Base-by-base conservation (phyloP, 2,888 invertebrate genomes). In the Lycaena phlaeas region DNA sequence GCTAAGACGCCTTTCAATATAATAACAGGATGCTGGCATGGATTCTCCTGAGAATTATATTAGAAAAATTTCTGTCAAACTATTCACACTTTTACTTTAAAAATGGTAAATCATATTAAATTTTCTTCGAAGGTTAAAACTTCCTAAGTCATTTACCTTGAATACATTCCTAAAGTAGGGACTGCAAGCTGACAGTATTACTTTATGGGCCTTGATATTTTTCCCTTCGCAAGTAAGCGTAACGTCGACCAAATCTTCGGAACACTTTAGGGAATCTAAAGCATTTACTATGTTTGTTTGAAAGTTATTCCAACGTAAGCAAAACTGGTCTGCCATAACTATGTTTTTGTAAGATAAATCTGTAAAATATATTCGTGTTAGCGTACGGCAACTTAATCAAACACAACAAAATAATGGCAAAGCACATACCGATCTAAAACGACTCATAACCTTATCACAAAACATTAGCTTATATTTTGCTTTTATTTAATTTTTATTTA, bases 251-350 rank as follows among this genome's bases (percentile, higher is more conserved):
- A 91, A 82, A 72, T 90, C 89, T 72, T 90, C 90, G 7, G 89
- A 89, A 54, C 85, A 87, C 64, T 90, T 88, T 49, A 91, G 75
- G 53, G 88, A 89, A 72, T 90, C 90, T 62, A 91, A 87, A 28
- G 90, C 90, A 61, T 87, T 87, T 46, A 90, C 87, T 59, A 91
- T 89, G 57, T 89, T 91, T 43, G 86, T 86, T 70, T 90, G 89
- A 76, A 90, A 90, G 67, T 90, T 90, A 68, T 90, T 90, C 91
- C 91, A 91, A 76, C 89, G 89, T 67, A 91, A 85, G 77, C 90
- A 90, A 67, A 90, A 90, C 68, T 90, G 90, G 73, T 90, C 89
- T 61, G 85, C 82, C 85, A 85, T 85, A 56, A 69, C 71, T 75
- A 73, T 53, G 64, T 59, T 53, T 58, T 57, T 59, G 61, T 52